phyloP scores from a whole-genome alignment of 2,888 invertebrate species.

The Standfussiana lucernea region DNA sequence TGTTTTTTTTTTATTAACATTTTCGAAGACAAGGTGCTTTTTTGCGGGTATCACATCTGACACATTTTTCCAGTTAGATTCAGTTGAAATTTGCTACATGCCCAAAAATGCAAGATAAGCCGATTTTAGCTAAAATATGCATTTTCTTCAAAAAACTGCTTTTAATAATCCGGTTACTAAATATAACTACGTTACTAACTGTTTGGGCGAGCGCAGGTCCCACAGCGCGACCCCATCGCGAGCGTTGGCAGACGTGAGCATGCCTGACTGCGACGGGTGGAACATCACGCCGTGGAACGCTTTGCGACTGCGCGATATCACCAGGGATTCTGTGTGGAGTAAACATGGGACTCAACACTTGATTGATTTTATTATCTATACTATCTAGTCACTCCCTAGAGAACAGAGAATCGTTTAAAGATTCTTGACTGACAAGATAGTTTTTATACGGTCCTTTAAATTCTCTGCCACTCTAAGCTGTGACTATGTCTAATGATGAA shows the following conservation, averaged over 20 bases:
- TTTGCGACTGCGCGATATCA: slow-evolving; percentile 87
- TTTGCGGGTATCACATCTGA: too few species aligned
- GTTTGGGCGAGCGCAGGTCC: slow-evolving; percentile 96
- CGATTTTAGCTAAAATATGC: not conserved
- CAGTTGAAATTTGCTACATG: not conserved
- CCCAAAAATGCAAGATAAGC: not conserved
- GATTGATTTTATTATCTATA: not conserved
- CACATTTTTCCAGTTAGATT: not conserved
- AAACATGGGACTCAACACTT: slow-evolving; percentile 15
- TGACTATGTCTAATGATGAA: not conserved
- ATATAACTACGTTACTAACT: slow-evolving; percentile 89
- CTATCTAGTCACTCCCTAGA: not conserved
- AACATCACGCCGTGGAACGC: slow-evolving; percentile 99
- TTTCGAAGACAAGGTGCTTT: too few species aligned
- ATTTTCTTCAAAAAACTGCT: not conserved
- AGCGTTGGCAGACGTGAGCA: slow-evolving; percentile 97
- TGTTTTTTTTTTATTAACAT: too few species aligned
- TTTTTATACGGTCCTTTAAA: not conserved
- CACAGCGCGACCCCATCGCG: slow-evolving; percentile 97
- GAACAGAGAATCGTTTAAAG: not conserved
- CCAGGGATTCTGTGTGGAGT: slow-evolving; percentile 87
- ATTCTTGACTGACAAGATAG: not conserved
- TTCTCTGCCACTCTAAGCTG: not conserved
- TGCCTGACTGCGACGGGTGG: slow-evolving; percentile 95
- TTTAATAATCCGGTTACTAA: not conserved